Evolutionary conservation across 2,797 vertebrate species (phyloP).

Genomic region (Selene dorsalis): DNA sequence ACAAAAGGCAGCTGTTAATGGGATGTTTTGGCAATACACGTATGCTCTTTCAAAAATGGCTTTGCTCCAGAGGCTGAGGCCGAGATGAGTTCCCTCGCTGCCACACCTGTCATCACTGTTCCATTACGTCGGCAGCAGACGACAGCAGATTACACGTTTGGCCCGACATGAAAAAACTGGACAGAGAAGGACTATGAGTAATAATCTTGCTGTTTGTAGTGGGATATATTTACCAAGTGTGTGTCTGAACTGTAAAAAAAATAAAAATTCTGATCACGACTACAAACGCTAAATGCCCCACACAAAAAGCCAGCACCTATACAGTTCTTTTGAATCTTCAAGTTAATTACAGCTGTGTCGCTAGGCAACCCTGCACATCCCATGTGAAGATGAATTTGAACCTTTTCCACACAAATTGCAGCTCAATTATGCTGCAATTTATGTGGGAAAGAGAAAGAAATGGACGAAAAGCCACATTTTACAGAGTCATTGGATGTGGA

Average conservation of each 20-base stretch:
- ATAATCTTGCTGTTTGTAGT: slow-evolving; percentile 40
- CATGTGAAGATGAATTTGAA: slow-evolving; percentile 65
- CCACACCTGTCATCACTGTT: slow-evolving; percentile 72
- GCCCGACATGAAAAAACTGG: slow-evolving; percentile 52
- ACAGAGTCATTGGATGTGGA: slow-evolving; percentile 1
- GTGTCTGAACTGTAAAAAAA: background rate
- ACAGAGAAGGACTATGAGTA: slow-evolving; percentile 22
- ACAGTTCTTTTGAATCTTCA: slow-evolving; percentile 34
- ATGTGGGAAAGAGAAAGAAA: slow-evolving; percentile 57
- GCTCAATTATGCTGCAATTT: slow-evolving; percentile 76
- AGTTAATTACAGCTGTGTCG: slow-evolving; percentile 66
- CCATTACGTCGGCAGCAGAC: slow-evolving; percentile 63
- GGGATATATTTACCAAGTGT: slow-evolving; percentile 23
- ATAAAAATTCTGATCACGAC: background rate
- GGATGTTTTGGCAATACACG: slow-evolving; percentile 42
- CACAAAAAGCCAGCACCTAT: slow-evolving; percentile 13
- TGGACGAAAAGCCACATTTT: slow-evolving; percentile 46
- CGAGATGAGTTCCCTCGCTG: slow-evolving; percentile 54
- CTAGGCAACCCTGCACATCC: slow-evolving; percentile 71
- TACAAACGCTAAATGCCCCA: background rate
- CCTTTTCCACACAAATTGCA: slow-evolving; percentile 71
- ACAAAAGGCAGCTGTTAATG: slow-evolving; percentile 46
- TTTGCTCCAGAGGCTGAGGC: slow-evolving; percentile 48
- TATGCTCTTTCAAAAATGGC: slow-evolving; percentile 66
- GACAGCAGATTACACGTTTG: slow-evolving; percentile 38